Base-by-base conservation (phyloP, 2,888 invertebrate genomes). In the Diloba caeruleocephala region DNA sequence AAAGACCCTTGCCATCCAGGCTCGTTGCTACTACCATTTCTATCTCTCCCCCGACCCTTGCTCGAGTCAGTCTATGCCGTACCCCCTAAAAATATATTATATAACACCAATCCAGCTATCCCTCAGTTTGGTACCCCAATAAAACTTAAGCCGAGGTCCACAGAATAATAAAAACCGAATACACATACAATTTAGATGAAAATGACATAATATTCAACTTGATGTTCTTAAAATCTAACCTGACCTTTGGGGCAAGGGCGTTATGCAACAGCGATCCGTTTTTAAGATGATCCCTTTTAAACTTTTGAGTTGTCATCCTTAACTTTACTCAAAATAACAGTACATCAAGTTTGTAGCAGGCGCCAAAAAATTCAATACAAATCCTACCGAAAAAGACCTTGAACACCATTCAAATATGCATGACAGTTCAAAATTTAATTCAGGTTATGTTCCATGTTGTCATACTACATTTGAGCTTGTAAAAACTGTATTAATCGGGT, bases 381-480 rank as follows among this genome's bases (percentile, higher is more conserved):
- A 41, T 45, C 32, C 58, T 48, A 53, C 45, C 42, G 60, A 32
- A 69, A 61, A 69, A 42, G 67, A 62, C 45, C 61, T 56, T 49
- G 42, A 59, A 39, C 34, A 54, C 31, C 36, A 45, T 45, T 59
- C 54, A 65, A 66, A 59, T 62, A 59, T 66, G 59, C 62, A 68
- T 68, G 64, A 67, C 62, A 17, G 42, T 48, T 60, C 60, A 68
- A 54, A 70, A 71, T 52, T 65, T 62, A 60, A 76, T 57, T 53
- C 66, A 33, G 52, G 53, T 66, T 49, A 68, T 59, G 58, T 56
- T 54, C 33, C 50, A 53, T 62, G 31, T 41, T 33, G 32, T 55
- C 58, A 57, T 46, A 51, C 39, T 29, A 31, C 33, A 48, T 56
- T 55, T 29, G 36, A 52, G 38, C 44, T 49, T 56, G 59, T 63